Percentiles rank a stretch among this genome's conserved stretches.
phyloP scores from a whole-genome alignment of 2,113 vertebrate species.

The Chunga burmeisteri region DNA sequence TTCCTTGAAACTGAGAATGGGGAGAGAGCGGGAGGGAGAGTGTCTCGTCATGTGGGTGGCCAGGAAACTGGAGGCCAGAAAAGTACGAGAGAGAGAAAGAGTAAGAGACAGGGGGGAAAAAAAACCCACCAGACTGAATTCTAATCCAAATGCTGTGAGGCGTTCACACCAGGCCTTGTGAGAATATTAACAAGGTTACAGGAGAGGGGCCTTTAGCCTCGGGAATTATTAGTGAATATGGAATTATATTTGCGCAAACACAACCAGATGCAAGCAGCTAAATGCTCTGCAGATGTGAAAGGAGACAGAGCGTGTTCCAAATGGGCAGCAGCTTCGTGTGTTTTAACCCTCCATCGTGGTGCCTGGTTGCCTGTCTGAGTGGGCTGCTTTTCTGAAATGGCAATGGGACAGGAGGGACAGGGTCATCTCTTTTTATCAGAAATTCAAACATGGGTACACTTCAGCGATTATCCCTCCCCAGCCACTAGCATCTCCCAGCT shows the following conservation, averaged over 20 bases:
- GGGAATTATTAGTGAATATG: constrained; percentile 96
- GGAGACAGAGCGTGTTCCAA: constrained; percentile 64
- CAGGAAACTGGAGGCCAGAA: constrained; percentile 87
- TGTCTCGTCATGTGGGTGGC: constrained; percentile 85
- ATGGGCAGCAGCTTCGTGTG: constrained; percentile 71
- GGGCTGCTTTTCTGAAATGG: constrained; percentile 51
- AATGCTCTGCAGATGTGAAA: constrained; percentile 91
- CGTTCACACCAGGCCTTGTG: constrained; percentile 82
- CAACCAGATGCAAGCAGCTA: constrained; percentile 93
- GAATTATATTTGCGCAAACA: constrained; percentile 95
- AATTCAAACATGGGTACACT: neutral
- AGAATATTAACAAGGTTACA: constrained; percentile 86
- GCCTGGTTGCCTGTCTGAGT: constrained; percentile 28
- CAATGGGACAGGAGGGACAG: neutral
- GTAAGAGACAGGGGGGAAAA: constrained; percentile 33
- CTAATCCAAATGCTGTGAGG: constrained; percentile 80
- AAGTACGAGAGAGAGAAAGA: constrained; percentile 69
- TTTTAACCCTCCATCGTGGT: constrained; percentile 44
- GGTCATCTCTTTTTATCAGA: neutral
- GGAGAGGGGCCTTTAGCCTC: constrained; percentile 82
- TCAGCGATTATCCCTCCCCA: neutral
- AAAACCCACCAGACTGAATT: constrained; percentile 77
- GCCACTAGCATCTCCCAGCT: neutral
- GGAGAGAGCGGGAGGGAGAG: constrained; percentile 76
- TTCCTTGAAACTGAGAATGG: constrained; percentile 82